Conservation (phyloP, 2,113 vertebrate genomes). For the Galeopterus variegatus region DNA sequence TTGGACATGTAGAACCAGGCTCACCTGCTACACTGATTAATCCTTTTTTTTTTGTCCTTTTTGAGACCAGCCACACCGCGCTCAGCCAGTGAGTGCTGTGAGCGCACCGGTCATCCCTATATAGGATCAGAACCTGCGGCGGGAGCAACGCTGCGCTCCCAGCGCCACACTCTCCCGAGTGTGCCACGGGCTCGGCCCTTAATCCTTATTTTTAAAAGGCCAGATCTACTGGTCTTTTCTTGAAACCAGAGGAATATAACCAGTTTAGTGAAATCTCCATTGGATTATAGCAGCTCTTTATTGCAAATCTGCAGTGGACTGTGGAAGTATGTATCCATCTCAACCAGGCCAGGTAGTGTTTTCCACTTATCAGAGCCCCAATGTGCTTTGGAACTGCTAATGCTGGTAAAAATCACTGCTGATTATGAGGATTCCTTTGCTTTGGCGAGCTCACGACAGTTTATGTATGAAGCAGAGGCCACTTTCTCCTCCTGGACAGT, state of each 20-base stretch:
- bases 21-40: background rate
- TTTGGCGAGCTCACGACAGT: background rate
- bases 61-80: too few relatives aligned
- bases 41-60: background rate
- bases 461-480: background rate
- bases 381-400: background rate
- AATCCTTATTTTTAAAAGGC: background rate
- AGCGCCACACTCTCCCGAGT: too few relatives aligned
- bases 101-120: too few relatives aligned
- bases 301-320: background rate
- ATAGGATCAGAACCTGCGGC: too few relatives aligned
- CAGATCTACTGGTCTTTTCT: background rate
- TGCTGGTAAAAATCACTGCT: background rate
- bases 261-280: background rate
- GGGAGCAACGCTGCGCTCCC: too few relatives aligned
- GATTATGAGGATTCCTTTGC: background rate
- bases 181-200: too few relatives aligned
- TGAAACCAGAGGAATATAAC: conserved; percentile 12
- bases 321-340: background rate
- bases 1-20: background rate
- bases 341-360: too few relatives aligned
- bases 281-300: background rate
- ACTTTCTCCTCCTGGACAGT: background rate
- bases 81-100: too few relatives aligned
- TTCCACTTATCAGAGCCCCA: background rate